phyloP scores from a whole-genome alignment of 2,113 vertebrate species.

The Tragelaphus scriptus region DNA sequence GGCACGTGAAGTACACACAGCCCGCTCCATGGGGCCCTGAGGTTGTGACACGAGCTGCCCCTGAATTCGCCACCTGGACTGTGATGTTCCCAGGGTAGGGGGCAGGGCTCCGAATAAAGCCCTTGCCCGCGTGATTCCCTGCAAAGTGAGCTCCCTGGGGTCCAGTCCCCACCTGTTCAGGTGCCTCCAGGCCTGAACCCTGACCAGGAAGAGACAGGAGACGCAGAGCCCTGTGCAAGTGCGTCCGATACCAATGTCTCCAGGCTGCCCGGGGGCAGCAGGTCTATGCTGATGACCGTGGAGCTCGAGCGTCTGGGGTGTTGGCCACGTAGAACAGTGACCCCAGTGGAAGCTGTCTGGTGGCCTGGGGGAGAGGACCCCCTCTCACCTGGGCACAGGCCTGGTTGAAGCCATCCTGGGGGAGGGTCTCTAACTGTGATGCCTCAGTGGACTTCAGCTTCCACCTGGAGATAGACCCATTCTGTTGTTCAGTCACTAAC shows the following conservation, averaged over 20 bases:
- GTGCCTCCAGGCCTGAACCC: background rate
- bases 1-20: background rate
- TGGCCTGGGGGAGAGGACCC: background rate
- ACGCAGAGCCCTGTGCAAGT: too few species aligned
- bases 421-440: background rate
- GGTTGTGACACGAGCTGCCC: background rate
- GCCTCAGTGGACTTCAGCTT: background rate
- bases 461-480: fast-evolving
- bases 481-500: background rate
- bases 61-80: background rate
- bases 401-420: background rate
- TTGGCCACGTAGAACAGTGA: background rate
- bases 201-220: fast-evolving
- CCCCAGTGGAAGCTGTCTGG: background rate
- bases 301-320: background rate
- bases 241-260: fast-evolving
- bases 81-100: background rate
- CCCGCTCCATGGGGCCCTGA: background rate
- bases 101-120: background rate
- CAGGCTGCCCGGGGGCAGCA: fast-evolving
- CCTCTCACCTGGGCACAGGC: background rate
- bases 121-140: background rate
- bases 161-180: too few species aligned
- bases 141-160: background rate
- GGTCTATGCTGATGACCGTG: background rate